Base-by-base conservation (phyloP, 2,113 vertebrate species). In the Corydoras maculifer region DNA sequence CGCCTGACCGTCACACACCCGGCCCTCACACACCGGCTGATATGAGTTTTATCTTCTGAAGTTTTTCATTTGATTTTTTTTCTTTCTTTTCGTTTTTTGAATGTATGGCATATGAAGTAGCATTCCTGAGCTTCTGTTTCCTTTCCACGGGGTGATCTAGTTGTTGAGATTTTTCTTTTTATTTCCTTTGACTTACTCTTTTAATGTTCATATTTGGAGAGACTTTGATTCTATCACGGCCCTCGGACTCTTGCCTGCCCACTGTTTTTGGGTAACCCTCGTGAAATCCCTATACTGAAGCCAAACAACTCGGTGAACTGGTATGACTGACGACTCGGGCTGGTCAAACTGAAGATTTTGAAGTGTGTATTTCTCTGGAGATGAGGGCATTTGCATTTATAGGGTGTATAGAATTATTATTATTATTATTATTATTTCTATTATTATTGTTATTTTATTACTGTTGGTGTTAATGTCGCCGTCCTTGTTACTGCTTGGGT, bases 301-400 rank as follows among this genome's bases (percentile, higher is more conserved):
- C 73, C 65, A 75, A 68, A 68, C 65, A 32, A 69, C 67, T 58
- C 59, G 55, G 50, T 54, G 71, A 67, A 74, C 59, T 63, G 59
- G 65, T 63, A 49, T 64, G 61, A 75, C 66, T 58, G 60, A 75
- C 14, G 55, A 61, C 62, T 61, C 15, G 69, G 62, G 58, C 68
- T 70, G 62, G 50, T 60, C 68, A 76, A 76, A 82, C 76, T 78
- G 70, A 76, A 82, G 81, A 83, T 86, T 88, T 91, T 92, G 87
- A 88, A 86, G 89, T 88, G 91, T 89, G 89, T 90, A 88, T 88
- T 76, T 84, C 85, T 80, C 78, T 84, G 82, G 80, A 80, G 89
- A 83, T 82, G 88, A 85, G 88, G 91, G 88, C 87, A 90, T 93
- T 57, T 92, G 90, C 85, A 88, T 90, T 87, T 84, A 84, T 85